Evolutionary conservation across 2,888 invertebrate species (phyloP).

Genomic region (Cremastinae sp.): DNA sequence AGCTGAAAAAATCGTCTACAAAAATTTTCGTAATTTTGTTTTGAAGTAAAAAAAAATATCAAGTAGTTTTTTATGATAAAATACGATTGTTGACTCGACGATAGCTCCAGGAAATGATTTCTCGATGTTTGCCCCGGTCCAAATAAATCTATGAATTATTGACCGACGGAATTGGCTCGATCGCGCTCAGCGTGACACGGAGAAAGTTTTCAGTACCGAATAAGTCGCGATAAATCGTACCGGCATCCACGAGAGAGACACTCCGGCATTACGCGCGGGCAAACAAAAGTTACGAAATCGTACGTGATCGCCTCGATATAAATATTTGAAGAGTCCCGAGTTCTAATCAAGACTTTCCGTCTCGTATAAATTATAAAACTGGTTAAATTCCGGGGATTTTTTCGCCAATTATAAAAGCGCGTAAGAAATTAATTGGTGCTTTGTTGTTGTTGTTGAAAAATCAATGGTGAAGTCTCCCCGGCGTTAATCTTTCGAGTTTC

Average conservation of each 20-base stretch:
- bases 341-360: slow-evolving; percentile 18
- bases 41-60: too few species aligned
- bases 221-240: slow-evolving; percentile 52
- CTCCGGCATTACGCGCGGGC: slow-evolving; percentile 26
- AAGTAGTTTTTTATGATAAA: too few species aligned
- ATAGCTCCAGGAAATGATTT: too few species aligned
- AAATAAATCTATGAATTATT: too few species aligned
- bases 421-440: neutral
- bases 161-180: slow-evolving; percentile 5
- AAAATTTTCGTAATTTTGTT: too few species aligned
- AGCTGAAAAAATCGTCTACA: too few species aligned
- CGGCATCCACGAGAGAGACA: slow-evolving; percentile 26
- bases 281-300: slow-evolving; percentile 51
- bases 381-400: slow-evolving; percentile 4
- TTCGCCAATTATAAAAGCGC: neutral
- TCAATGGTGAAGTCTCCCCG: neutral
- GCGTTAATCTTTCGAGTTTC: slow-evolving; percentile 33
- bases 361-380: slow-evolving; percentile 19
- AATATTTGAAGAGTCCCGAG: slow-evolving; percentile 18
- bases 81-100: too few species aligned
- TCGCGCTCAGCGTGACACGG: slow-evolving; percentile 24
- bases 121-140: too few species aligned
- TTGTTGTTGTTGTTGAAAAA: too few species aligned
- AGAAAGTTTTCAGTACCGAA: slow-evolving; percentile 55
- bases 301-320: slow-evolving; percentile 37